Evolutionary conservation across 2,888 invertebrate genomes (phyloP).

Genomic region (Ophion costatus): DNA sequence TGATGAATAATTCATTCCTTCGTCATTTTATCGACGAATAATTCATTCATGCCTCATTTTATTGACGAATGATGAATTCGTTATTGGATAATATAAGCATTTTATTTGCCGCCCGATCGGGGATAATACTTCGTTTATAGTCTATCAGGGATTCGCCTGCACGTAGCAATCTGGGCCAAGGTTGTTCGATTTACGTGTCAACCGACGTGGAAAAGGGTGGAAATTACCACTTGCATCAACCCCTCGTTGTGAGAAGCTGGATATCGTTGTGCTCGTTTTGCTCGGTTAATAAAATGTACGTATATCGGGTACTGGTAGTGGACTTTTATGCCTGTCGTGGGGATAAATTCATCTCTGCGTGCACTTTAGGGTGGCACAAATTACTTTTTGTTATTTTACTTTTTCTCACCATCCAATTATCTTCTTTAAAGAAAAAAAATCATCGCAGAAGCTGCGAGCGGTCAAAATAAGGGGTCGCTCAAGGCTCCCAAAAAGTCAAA

Average conservation of each 20-base stretch:
- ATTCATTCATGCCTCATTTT: not conserved
- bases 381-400: too few relatives aligned
- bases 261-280: not conserved
- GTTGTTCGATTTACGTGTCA: constrained; percentile 31
- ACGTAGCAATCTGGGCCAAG: constrained; percentile 22
- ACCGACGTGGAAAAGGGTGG: constrained; percentile 5
- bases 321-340: not conserved
- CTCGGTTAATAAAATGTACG: not conserved
- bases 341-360: not conserved
- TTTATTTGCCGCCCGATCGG: not conserved
- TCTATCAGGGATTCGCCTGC: constrained; percentile 2
- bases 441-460: too few relatives aligned
- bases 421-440: too few relatives aligned
- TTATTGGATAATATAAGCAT: constrained; percentile 7
- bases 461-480: too few relatives aligned
- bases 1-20: constrained; percentile 4
- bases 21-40: not conserved
- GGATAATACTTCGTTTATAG: not conserved
- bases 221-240: constrained; percentile 9
- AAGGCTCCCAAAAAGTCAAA: too few relatives aligned
- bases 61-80: not conserved
- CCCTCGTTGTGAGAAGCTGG: not conserved
- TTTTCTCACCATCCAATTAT: too few relatives aligned
- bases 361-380: too few relatives aligned
- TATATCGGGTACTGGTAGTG: not conserved